These are phyloP conservation scores for Lutjanus campechanus DNA, from an alignment of 2,797 vertebrate species.

Conservation along the genomic window DNA sequence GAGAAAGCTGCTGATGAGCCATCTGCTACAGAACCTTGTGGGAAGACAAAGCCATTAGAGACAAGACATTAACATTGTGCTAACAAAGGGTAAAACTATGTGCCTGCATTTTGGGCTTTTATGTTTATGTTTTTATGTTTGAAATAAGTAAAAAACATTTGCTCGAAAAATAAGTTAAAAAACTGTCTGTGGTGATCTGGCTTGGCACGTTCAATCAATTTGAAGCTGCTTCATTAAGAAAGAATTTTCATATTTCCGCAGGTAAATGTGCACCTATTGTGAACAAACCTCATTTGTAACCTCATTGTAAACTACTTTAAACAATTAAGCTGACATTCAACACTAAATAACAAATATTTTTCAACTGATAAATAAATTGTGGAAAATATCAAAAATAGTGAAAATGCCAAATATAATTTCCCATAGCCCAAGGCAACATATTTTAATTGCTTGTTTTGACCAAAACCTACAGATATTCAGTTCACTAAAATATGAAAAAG, in stretches of 20 bases:
- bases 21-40: constrained; percentile 44
- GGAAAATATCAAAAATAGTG: too few relatives aligned
- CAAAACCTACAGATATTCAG: neutral
- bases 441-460: neutral
- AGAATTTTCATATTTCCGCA: neutral
- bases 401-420: neutral
- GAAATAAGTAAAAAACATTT: too few relatives aligned
- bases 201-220: neutral
- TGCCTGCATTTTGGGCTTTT: neutral
- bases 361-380: too few relatives aligned
- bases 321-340: too few relatives aligned
- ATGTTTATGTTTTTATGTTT: too few relatives aligned
- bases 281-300: too few relatives aligned
- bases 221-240: neutral
- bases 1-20: constrained; percentile 41
- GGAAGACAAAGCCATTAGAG: constrained; percentile 9
- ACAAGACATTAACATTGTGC: neutral
- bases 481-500: neutral
- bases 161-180: neutral
- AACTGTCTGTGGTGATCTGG: neutral
- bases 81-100: neutral
- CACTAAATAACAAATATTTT: too few relatives aligned
- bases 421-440: neutral
- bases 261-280: neutral
- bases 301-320: neutral